A percentile compares a stretch with the other conserved stretches of the same genome.
Evolutionary conservation across 2,113 vertebrate species (phyloP).

Genomic region (Sclerurus mexicanus): DNA sequence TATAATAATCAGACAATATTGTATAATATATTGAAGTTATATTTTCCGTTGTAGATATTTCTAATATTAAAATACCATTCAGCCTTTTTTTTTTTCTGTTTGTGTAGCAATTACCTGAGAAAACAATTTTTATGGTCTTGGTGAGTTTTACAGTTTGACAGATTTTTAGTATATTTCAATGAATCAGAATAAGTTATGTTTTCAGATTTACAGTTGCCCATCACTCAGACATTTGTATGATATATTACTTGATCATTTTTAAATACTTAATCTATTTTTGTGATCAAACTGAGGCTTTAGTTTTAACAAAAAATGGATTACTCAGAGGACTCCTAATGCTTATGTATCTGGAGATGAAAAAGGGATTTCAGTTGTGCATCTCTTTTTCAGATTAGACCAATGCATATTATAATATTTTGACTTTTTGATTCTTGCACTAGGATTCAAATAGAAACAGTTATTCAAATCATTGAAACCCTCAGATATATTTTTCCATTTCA

Average conservation of each 20-base stretch:
- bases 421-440: not conserved
- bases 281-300: not conserved
- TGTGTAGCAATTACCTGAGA: not conserved
- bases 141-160: not conserved
- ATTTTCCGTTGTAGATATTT: not conserved
- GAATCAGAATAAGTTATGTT: not conserved
- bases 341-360: not conserved
- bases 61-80: not conserved
- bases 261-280: not conserved
- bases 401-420: not conserved
- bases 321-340: not conserved
- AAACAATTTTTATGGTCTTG: not conserved
- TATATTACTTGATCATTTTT: not conserved
- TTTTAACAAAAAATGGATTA: not conserved
- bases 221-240: not conserved
- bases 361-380: not conserved
- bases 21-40: not conserved
- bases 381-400: not conserved
- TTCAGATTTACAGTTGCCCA: not conserved
- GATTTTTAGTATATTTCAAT: not conserved
- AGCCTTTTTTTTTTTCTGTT: not conserved
- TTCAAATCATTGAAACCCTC: not conserved
- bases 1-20: not conserved
- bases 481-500: not conserved
- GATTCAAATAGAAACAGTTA: not conserved